Evolutionary conservation across 1,140 invertebrate genomes (phyloP), one percentile per base, ranked within the genome.

Genomic region (Chironomus tepperi): DNA sequence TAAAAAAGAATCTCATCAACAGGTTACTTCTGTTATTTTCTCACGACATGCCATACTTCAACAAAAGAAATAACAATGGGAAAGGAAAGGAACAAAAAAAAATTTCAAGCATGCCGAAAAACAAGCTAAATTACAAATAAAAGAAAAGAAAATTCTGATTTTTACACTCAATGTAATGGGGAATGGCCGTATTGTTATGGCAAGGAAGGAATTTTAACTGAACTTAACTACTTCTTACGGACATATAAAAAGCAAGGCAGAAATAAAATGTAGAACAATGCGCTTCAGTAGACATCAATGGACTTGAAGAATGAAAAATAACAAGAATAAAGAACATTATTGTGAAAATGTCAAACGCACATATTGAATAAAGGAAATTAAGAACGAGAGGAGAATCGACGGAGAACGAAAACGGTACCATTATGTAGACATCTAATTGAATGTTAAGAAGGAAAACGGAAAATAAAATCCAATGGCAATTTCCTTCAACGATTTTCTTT

Each of bases 21-120:
- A 57, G 47, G 47, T 57, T 12, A n/a, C 47, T 57, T 12, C n/a
- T 57, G n/a, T 57, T 57, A 57, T 57, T 57, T n/a, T n/a, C 47
- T 57, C 47, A n/a, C 47, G 12, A n/a, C n/a, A 57, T 12, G n/a
- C 12, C 47, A 57, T 57, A 12, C 15, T 15, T 57, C 47, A 57
- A n/a, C n/a, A n/a, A 57, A 15, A n/a, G 12, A 15, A 57, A 34
- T 34, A 34, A 34, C 24, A 34, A 34, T 34, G 24, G 24, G 47
- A n/a, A 57, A n/a, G n/a, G n/a, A n/a, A n/a, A n/a, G n/a, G n/a
- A n/a, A n/a, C n/a, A n/a, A n/a, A n/a, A n/a, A 15, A 57, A 57
- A 57, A 70, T 70, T 70, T 70, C 65, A 18, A 70, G 47, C 10
- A 57, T 57, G 47, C 47, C 47, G n/a, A 34, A 57, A 57, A 57